These are phyloP conservation scores for Machaerirhynchus nigripectus DNA, from an alignment of 2,113 vertebrate genomes.

Conservation along the genomic window DNA sequence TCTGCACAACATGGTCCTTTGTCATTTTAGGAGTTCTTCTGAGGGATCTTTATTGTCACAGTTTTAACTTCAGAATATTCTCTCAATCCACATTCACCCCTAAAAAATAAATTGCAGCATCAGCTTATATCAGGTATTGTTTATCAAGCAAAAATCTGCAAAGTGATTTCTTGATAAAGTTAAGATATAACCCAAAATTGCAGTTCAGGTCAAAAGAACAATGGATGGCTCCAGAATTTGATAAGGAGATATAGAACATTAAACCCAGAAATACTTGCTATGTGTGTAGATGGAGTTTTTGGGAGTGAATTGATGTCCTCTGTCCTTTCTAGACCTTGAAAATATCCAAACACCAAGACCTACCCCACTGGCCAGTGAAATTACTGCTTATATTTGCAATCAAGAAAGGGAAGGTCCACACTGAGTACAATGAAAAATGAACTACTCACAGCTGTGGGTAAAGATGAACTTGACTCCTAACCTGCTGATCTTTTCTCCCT, in stretches of 20 bases:
- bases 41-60: slow-evolving; percentile 92
- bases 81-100: slow-evolving; percentile 91
- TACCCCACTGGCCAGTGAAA: not conserved
- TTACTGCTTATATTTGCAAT: not conserved
- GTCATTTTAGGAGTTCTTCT: slow-evolving; percentile 89
- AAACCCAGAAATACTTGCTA: not conserved
- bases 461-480: not conserved
- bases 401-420: not conserved
- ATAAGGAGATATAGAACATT: not conserved
- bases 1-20: slow-evolving; percentile 11
- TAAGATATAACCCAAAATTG: not conserved
- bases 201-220: not conserved
- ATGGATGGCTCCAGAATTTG: not conserved
- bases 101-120: slow-evolving; percentile 58
- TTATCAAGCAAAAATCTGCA: not conserved
- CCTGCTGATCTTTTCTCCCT: not conserved
- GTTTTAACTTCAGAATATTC: slow-evolving; percentile 98
- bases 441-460: not conserved
- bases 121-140: not conserved
- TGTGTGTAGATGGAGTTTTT: not conserved
- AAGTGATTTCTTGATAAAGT: not conserved
- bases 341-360: not conserved
- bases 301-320: not conserved
- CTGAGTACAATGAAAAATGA: not conserved
- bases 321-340: not conserved